Evolutionary conservation across 2,113 vertebrate species (phyloP), one percentile per base, ranked within the genome.

Genomic region (Acinonyx jubatus): DNA sequence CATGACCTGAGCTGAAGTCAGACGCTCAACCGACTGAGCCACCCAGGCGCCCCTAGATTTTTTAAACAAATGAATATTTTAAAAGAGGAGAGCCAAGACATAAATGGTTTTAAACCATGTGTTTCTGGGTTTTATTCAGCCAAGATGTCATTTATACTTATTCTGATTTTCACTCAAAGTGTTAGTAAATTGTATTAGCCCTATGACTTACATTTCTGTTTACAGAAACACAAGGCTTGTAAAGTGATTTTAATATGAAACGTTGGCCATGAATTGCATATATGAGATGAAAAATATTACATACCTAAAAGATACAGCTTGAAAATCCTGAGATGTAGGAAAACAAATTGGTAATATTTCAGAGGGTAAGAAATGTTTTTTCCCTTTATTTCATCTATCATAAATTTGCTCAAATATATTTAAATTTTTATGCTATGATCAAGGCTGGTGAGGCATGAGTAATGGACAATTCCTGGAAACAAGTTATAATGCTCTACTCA

Each of bases 11-110:
- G 45, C 45, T 45, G 45, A 45, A 45, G 8, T 45, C 45, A 45
- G 45, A 45, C 45, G 45, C 1, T 45, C 45, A 45, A 45, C 45
- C 45, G 7, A 45, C 45, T 45, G 45, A 45, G 45, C 45, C 45
- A 45, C 45, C 45, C 45, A 45, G 45, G 45, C 45, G 45, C 45
- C 45, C 45, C 8, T 45, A 45, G 8, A 45, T 78, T 76, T 63
- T 88, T 88, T 88, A 91, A 31, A 94, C 45, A 76, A 48, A 68
- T 95, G 27, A 83, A 55, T 78, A 76, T 63, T 91, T 83, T 91
- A 88, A 25, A 94, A 95, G 38, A 91, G 9, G 33, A 82, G 10
- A 55, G 13, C 57, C 81, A 93, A 87, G 68, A 71, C 33, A 63
- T 97, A 91, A 55, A 79, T 38, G 71, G 48, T 65, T 82, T 91